phyloP scores from a whole-genome alignment of 2,888 invertebrate genomes.

The Phragmatobia fuliginosa region DNA sequence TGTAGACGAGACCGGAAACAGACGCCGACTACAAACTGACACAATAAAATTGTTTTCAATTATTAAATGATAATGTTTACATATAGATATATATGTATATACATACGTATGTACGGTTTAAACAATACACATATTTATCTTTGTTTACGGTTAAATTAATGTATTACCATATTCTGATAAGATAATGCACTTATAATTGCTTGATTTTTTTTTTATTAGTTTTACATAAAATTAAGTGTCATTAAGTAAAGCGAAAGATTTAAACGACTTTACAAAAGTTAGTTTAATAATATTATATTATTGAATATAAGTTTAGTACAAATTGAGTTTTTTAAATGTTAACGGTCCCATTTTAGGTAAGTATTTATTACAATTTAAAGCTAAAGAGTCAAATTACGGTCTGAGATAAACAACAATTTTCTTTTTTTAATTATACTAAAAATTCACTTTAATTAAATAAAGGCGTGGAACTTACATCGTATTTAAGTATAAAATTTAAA shows the following conservation, averaged over 20 bases:
- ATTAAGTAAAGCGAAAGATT: neutral
- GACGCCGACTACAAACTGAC: slow-evolving; percentile 31
- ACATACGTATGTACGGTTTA: neutral
- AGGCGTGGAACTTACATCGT: neutral
- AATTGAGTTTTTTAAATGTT: neutral
- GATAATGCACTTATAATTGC: neutral
- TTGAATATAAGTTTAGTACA: neutral
- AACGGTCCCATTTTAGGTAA: neutral
- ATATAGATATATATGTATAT: slow-evolving; percentile 23
- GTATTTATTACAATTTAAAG: neutral
- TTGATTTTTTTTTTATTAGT: neutral
- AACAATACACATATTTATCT: slow-evolving; percentile 29
- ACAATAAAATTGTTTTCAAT: slow-evolving; percentile 3
- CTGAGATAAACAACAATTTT: neutral
- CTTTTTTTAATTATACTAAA: neutral
- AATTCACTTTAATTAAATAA: neutral
- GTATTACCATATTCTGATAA: neutral
- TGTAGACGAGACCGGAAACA: slow-evolving; percentile 17
- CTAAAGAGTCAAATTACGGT: neutral
- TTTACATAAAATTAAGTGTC: neutral
- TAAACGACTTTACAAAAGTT: neutral
- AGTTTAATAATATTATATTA: neutral
- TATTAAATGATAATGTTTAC: slow-evolving; percentile 31
- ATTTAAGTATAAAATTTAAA: neutral
- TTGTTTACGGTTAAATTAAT: slow-evolving; percentile 17